Evolutionary conservation across 2,113 vertebrate genomes (phyloP).

Genomic region (Sphyrna mokarran): DNA sequence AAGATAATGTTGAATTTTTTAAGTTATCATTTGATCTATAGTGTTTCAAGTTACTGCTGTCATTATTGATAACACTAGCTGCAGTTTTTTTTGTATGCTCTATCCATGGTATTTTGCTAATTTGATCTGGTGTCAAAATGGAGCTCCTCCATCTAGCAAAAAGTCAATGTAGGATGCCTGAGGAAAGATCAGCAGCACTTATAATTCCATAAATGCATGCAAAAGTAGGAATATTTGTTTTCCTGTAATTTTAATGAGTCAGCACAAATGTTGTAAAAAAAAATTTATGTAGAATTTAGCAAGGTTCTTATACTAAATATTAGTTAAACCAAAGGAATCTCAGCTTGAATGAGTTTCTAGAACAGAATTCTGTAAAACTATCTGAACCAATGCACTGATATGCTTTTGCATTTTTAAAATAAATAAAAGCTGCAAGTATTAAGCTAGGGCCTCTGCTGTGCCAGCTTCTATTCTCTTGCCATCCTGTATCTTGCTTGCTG

Average conservation of each 20-base stretch:
- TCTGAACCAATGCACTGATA: neutral
- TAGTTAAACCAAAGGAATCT: neutral
- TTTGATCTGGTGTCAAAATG: neutral
- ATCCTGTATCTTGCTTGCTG: neutral
- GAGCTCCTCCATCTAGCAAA: neutral
- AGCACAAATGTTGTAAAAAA: neutral
- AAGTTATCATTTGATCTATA: neutral
- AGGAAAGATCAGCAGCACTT: neutral
- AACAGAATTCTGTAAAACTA: neutral
- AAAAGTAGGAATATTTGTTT: neutral
- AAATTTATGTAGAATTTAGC: neutral
- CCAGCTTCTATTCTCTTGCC: neutral
- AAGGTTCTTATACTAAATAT: neutral
- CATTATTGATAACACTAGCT: neutral
- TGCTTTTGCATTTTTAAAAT: neutral
- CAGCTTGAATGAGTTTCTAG: neutral
- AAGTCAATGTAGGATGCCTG: neutral
- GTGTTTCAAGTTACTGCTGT: neutral
- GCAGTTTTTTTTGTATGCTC: conserved; percentile 1
- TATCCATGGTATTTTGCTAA: neutral
- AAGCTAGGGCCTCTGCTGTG: neutral
- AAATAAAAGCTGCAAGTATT: neutral
- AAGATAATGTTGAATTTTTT: conserved; percentile 19
- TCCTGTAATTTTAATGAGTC: neutral
- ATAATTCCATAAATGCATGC: neutral